Evolutionary conservation across 2,888 invertebrate species (phyloP), one percentile per base, ranked within the genome.

Genomic region (Megastigmus dorsalis): DNA sequence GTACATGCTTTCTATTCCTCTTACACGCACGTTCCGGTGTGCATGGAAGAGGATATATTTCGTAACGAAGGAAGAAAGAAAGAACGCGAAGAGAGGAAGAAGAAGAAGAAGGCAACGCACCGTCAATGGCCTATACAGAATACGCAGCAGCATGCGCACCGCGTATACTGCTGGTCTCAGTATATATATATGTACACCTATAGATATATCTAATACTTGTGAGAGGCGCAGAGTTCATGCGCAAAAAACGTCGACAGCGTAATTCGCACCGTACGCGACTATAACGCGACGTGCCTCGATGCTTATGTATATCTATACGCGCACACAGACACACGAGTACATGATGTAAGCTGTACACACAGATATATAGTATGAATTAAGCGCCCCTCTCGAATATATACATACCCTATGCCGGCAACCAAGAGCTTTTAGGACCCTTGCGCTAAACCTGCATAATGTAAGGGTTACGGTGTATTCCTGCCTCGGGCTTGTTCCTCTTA

Each of bases 211-310:
- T n/a, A n/a, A n/a, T n/a, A 54, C 20, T 55, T 15, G 9, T 3
- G 10, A 10, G 2, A 13, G n/a, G 5, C 0, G 41, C 7, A n/a
- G 0, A 41, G n/a, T n/a, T n/a, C n/a, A n/a, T n/a, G 43, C 20
- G 54, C 43, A 43, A 66, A 54, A 55, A 66, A 54, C 43, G 26
- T 28, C 43, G 54, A 30, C 54, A 18, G 20, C 20, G 55, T 66
- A 54, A 55, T 66, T 55, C 41, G 41, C 55, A 67, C 70, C 45
- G n/a, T 28, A 7, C 59, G 48, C 36, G n/a, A 48, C 67, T 67
- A 38, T 10, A 18, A 7, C 59, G 48, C 36, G n/a, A 48, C 67
- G 41, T 57, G 60, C 72, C 60, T 70, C 65, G 67, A 67, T 71
- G 33, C 9, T 7, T 18, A 5, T 15, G 10, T 15, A 6, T 7